Evolutionary conservation across 2,888 invertebrate genomes (phyloP), one percentile per base, ranked within the genome.

Genomic region (Calameuta filiformis): DNA sequence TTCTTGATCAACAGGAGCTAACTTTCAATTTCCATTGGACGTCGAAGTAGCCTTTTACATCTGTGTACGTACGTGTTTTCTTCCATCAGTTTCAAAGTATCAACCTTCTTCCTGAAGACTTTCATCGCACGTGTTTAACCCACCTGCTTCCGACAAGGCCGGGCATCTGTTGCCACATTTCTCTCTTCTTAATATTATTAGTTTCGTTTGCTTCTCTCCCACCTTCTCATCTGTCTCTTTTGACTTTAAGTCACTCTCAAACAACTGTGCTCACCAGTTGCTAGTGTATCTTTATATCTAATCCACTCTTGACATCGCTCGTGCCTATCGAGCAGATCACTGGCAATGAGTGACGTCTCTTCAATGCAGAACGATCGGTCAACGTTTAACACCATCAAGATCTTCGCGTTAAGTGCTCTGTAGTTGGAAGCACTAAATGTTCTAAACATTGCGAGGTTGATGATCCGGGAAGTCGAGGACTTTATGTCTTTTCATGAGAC

Each of bases 161-260:
- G 77, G 76, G 75, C 56, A 76, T 75, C 74, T 81, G 78, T 79
- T 75, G 73, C 77, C 37, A 69, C 77, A 78, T 76, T 82, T 76
- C 73, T 80, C 81, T 79, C 79, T 74, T 75, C 78, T 79, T 80
- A 77, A 81, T 81, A 81, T 82, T 82, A 82, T 82, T 82, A 82
- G 80, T 77, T 75, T 80, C 75, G 75, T 77, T 73, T 75, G 69
- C 75, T 76, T 71, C 34, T 68, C 15, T 68, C 56, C 73, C 35
- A 23, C 35, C 40, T 77, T 23, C 74, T 23, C n/a, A 35, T 34
- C n/a, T 77, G 71, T 76, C 30, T 73, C 69, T n/a, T 9, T 34
- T 69, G 37, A 71, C 69, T 76, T 68, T 3, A 12, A 40, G 23
- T 11, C 31, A 15, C 31, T 69, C 31, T 23, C 23, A 71, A 23